Conservation (phyloP, 2,113 vertebrate genomes). For the Hippopotamus amphibius region DNA sequence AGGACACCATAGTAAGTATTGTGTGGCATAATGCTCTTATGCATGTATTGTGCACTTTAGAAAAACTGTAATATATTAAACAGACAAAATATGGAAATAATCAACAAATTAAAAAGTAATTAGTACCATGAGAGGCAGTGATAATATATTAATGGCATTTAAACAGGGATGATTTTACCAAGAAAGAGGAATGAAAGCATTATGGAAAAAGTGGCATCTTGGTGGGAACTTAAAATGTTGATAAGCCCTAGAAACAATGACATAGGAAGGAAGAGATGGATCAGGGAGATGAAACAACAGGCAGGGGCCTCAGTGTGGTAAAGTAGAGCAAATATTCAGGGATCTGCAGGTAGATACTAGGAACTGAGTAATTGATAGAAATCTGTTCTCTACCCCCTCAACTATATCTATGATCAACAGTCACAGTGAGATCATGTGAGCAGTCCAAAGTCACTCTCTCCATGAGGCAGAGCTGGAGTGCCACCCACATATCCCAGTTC, state of each 20-base stretch:
- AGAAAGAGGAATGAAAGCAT: not conserved
- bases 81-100: not conserved
- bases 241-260: not conserved
- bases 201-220: not conserved
- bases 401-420: not conserved
- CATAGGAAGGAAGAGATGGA: not conserved
- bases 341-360: rapidly evolving
- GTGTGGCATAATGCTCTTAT: not conserved
- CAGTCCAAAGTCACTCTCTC: not conserved
- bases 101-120: not conserved
- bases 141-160: not conserved
- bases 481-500: rapidly evolving
- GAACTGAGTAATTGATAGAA: not conserved
- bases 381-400: not conserved
- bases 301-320: not conserved
- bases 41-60: not conserved
- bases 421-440: rapidly evolving
- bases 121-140: not conserved
- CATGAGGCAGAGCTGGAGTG: not conserved
- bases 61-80: not conserved
- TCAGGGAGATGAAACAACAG: not conserved
- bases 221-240: not conserved
- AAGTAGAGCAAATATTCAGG: not conserved
- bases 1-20: not conserved
- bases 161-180: not conserved